phyloP scores from a whole-genome alignment of 2,113 vertebrate species.

The Albula goreensis region DNA sequence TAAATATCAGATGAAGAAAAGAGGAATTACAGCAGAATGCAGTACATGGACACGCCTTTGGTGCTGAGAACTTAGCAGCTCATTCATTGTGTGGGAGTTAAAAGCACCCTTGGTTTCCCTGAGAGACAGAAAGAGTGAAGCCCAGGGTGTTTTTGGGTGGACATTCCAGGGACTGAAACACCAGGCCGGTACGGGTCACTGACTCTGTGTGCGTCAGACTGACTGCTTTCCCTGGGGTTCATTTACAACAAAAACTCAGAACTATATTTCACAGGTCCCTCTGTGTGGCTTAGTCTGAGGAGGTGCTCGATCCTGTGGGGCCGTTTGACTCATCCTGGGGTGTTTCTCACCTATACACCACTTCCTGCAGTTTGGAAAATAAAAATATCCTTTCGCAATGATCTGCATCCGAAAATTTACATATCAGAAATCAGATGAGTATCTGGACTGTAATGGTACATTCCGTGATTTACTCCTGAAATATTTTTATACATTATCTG shows the following conservation, averaged over 20 bases:
- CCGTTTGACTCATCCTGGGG: too few species aligned
- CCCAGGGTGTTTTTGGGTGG: neutral
- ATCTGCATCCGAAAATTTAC: too few species aligned
- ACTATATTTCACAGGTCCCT: neutral
- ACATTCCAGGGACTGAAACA: neutral
- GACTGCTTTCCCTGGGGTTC: neutral
- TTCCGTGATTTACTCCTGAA: too few species aligned
- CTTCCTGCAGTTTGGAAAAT: too few species aligned
- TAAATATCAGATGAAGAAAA: too few species aligned
- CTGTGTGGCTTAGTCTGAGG: neutral
- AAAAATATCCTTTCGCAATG: too few species aligned
- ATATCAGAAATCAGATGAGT: too few species aligned
- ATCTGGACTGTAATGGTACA: too few species aligned
- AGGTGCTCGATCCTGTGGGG: neutral
- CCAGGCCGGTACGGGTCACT: neutral
- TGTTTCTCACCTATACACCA: too few species aligned
- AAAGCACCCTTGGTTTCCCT: neutral
- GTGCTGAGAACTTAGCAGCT: neutral
- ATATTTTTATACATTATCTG: too few species aligned
- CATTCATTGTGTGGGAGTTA: neutral
- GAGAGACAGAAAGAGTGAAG: neutral
- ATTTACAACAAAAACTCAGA: neutral
- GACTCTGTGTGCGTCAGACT: neutral
- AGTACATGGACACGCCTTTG: neutral
- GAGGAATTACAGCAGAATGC: neutral